Evolutionary conservation across 2,113 vertebrate genomes (phyloP).

Genomic region (Saimiri boliviensis): DNA sequence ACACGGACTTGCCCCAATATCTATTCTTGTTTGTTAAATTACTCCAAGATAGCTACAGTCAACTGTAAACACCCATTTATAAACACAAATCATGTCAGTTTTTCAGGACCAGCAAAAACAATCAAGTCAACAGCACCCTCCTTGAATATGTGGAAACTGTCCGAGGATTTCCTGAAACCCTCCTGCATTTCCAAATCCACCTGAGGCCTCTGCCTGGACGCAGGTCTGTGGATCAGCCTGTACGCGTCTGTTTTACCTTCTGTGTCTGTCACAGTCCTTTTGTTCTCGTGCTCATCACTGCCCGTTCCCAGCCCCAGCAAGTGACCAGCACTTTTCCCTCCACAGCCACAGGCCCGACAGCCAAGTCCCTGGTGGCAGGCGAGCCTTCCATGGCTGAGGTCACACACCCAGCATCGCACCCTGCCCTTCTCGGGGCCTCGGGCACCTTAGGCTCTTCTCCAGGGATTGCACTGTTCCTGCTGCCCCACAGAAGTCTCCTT

Average conservation of each 20-base stretch:
- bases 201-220: neutral
- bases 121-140: neutral
- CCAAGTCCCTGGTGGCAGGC: rapidly evolving
- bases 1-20: too few relatives aligned
- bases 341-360: rapidly evolving
- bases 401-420: neutral
- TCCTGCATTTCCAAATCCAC: neutral
- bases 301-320: neutral
- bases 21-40: neutral
- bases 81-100: neutral
- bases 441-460: neutral
- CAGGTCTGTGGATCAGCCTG: neutral
- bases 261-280: neutral
- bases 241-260: rapidly evolving
- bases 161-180: too few relatives aligned
- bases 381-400: neutral
- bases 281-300: neutral
- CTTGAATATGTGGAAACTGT: rapidly evolving
- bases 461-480: neutral
- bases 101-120: neutral
- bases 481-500: neutral
- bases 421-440: too few relatives aligned
- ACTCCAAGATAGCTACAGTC: too few relatives aligned
- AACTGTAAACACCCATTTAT: neutral
- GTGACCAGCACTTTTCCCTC: neutral